These are phyloP conservation scores for Parazoanthus atlanticus DNA, from an alignment of 92 coral and sea anemone genomes.

Conservation along the genomic window DNA sequence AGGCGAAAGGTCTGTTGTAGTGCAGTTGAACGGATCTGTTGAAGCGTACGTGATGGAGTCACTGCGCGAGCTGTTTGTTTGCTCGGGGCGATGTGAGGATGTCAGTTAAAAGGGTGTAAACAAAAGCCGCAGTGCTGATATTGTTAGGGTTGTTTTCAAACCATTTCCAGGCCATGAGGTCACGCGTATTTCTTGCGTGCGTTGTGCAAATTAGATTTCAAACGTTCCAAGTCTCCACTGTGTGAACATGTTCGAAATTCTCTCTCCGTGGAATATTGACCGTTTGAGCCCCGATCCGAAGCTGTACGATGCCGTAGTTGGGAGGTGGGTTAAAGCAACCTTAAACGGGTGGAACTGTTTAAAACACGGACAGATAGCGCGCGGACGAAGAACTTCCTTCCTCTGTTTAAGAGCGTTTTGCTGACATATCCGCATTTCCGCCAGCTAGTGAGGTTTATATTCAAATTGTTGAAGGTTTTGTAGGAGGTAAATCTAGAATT, in stretches of 20 bases:
- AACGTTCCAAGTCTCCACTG: conserved; percentile 1
- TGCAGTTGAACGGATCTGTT: background rate
- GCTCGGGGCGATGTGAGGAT: conserved; percentile 40
- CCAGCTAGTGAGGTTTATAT: background rate
- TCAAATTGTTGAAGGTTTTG: background rate
- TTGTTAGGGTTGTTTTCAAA: conserved; percentile 7
- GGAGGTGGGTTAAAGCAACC: conserved; percentile 27
- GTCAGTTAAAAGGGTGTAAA: conserved; percentile 40
- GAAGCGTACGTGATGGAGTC: conserved; percentile 17
- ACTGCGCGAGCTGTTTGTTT: background rate
- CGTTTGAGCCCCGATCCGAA: conserved; percentile 36
- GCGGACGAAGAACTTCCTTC: conserved; percentile 44
- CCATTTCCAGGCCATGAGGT: conserved; percentile 33
- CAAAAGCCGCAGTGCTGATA: conserved; percentile 41
- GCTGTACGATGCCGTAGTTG: conserved; percentile 22
- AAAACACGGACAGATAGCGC: background rate
- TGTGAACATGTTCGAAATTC: conserved; percentile 36
- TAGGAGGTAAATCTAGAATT: background rate
- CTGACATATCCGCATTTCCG: conserved; percentile 37
- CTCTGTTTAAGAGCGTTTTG: conserved; percentile 21
- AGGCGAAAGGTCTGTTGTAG: conserved; percentile 8
- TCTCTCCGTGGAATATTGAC: conserved; percentile 21
- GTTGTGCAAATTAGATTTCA: background rate
- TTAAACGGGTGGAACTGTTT: background rate
- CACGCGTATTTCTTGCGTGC: conserved; percentile 25